Evolutionary conservation across 2,113 vertebrate genomes (phyloP), one percentile per base, ranked within the genome.

Genomic region (Heteronetta atricapilla): DNA sequence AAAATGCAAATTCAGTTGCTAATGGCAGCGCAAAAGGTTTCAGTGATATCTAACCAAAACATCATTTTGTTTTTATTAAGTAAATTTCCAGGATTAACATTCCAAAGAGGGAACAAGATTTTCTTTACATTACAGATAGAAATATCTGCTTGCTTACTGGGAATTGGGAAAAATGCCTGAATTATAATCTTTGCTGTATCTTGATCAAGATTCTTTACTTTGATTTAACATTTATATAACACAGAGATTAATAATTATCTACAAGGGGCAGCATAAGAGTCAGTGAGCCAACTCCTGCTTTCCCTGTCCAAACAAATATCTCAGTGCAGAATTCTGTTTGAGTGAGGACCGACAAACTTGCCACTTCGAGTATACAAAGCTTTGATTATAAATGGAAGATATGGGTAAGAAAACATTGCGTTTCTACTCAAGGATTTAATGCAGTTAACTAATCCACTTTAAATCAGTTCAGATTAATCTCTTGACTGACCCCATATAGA

Each of bases 401-500:
- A 86, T 20, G 69, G 60, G 42, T 72, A 93, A 84, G 90, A 92
- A 94, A 94, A 92, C 90, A 82, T 29, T 36, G n/a, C 68, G 69
- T 80, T 83, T 91, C 74, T 95, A 79, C 82, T 93, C 70, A 50
- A 34, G 73, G 82, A 80, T 77, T 89, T 91, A 93, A 93, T 88
- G 82, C 89, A 69, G 89, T 94, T 95, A 93, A 95, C 66, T 86
- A 96, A 95, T 89, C 85, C 89, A 95, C 63, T 89, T 97, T 82
- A 93, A 96, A 95, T 96, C 91, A 94, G 72, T 91, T 95, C 95
- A 91, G 70, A 96, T 95, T 96, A 95, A 88, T 93, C 87, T 97
- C 87, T 84, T 67, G 63, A 67, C 50, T 95, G 82, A 88, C 36
- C 50, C 78, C 84, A 59, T 63, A 25, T 21, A 93, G 87, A 59